Base-by-base conservation (phyloP, 2,888 invertebrate species). In the Polydesmus complanatus region DNA sequence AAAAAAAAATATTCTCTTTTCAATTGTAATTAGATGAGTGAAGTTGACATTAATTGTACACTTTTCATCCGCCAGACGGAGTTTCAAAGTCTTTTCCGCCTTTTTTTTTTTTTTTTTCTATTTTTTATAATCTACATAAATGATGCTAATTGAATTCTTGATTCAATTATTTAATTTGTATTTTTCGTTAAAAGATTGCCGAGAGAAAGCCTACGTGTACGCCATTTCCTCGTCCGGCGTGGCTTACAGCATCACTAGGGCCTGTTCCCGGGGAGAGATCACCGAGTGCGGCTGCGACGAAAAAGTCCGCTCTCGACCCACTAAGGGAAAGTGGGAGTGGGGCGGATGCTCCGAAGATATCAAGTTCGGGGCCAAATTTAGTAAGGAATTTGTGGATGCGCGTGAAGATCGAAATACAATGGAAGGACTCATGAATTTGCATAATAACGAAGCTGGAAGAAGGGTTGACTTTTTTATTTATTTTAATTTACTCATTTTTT, bases 261-360 rank as follows among this genome's bases (percentile, higher is more conserved):
- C 91, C 0, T 93, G 92, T 74, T 85, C 88, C 60, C 82, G 85
- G 66, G 89, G 89, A 8, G 88, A 90, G 71, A 79, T 93, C 58
- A 84, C 85, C 68, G 89, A 89, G 71, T 93, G 93, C 74, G 86
- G 88, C 49, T 93, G 92, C 72, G 92, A 92, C 73, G 83, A 83
- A 64, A 80, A 83, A 57, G 84, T 87, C n/a, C 78, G 86, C 68
- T 75, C 76, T 65, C 79, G 81, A 67, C 81, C 83, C 67, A 83
- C 83, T n/a, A 81, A 84, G 26, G 81, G 84, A 3, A 68, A 72
- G 51, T 75, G 74, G 68, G 87, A 91, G 74, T 93, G 93, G 93
- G 91, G 92, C 63, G 92, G 92, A 0, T 93, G 93, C 74, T 92
- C 91, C 48, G 91, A 92, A 79, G 88, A 89, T 68, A 85, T 88